Evolutionary conservation across 2,888 invertebrate genomes (phyloP).

Genomic region (Pyralis farinalis): DNA sequence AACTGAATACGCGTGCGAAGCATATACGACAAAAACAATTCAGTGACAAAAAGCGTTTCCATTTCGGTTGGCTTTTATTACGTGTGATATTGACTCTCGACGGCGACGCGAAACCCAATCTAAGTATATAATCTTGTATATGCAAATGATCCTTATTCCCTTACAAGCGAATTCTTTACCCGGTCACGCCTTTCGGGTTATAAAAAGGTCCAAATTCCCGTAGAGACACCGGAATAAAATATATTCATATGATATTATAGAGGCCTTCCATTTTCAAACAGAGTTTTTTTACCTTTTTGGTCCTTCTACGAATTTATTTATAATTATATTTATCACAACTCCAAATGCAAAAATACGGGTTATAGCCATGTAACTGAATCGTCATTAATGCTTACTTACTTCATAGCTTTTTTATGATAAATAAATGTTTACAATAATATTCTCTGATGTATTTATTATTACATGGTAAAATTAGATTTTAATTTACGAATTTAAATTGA

Average conservation of each 20-base stretch:
- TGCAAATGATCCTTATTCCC: constrained; percentile 64
- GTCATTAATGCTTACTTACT: too few species aligned
- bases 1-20: constrained; percentile 31
- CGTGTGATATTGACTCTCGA: constrained; percentile 65
- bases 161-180: constrained; percentile 58
- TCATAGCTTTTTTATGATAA: too few species aligned
- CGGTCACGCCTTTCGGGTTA: constrained; percentile 60
- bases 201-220: constrained; percentile 51
- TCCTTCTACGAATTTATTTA: too few species aligned
- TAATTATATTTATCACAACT: too few species aligned
- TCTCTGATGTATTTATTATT: too few species aligned
- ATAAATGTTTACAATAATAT: too few species aligned
- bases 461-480: too few species aligned
- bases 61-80: constrained; percentile 58
- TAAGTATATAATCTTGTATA: constrained; percentile 68
- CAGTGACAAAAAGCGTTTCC: constrained; percentile 50
- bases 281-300: too few species aligned
- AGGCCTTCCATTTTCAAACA: constrained; percentile 35
- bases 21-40: constrained; percentile 59
- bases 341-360: too few species aligned
- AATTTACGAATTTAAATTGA: too few species aligned
- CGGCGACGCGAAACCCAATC: constrained; percentile 43
- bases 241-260: constrained; percentile 53
- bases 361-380: too few species aligned
- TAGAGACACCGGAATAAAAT: constrained; percentile 59